Evolutionary conservation across 1,140 invertebrate genomes (phyloP), one percentile per base, ranked within the genome.

Genomic region (Penaeus chinensis): DNA sequence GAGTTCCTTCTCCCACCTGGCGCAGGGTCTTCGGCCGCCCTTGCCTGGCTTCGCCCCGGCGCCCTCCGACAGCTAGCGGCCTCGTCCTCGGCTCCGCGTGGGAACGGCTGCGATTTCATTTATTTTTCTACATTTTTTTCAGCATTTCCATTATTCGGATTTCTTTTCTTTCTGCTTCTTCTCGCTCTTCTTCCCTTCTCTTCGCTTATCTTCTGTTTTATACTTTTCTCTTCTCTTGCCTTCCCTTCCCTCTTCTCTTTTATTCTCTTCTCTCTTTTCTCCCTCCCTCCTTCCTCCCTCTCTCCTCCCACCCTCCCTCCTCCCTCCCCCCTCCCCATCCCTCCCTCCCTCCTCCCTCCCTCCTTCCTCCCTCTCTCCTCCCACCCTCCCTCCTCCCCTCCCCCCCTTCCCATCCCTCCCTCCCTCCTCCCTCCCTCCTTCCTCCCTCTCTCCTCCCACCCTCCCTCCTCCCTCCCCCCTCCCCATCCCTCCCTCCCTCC

Each of bases 1-100:
- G 8, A 80, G 82, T 37, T 77, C 85, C 69, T 83, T 87, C 62
- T 81, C 85, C 8, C 85, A 87, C 32, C 80, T 83, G 66, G 62
- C 69, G 2, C 78, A 82, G 65, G 63, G 71, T 3, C 62, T 81
- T 0, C 85, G 79, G 27, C 85, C 85, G 22, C 77, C 62, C 16
- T 71, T 77, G 54, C 80, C 80, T 13, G 69, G 22, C 19, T 87
- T 77, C 80, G 85, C 85, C 19, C 85, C 80, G 24, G 65, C 85
- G 5, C 65, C 85, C 24, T 83, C 85, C 22, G 85, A 74, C 19
- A 87, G 85, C 85, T 87, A 82, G 65, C 69, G 37, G 66, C 11
- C 37, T 42, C 37, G 37, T 7, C 37, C 37, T 42, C 37, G 37
- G 4, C 37, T 42, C 37, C 4, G 4, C 37, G 37, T 4, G 37